These are phyloP conservation scores for Euwallacea fornicatus DNA, from an alignment of 1,140 invertebrate species.

Conservation along the genomic window DNA sequence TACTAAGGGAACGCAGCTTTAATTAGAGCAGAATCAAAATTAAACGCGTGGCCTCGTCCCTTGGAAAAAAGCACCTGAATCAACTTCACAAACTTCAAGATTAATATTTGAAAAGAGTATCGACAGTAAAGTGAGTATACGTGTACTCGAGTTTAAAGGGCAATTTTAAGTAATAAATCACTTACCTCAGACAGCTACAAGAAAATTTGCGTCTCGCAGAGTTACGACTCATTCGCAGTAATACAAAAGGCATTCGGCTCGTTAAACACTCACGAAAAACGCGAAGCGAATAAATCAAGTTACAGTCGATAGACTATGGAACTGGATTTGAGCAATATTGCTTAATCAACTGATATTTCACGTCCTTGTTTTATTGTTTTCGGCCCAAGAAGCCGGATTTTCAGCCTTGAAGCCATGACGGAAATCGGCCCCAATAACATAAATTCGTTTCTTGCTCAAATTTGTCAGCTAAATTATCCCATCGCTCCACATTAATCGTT, in stretches of 20 bases:
- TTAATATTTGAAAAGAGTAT: background rate
- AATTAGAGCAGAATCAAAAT: too few relatives aligned
- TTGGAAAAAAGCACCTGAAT: too few relatives aligned
- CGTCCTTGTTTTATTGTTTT: background rate
- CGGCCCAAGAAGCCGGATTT: background rate
- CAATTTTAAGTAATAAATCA: constrained; percentile 10
- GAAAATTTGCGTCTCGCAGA: constrained; percentile 12
- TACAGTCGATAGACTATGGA: constrained; percentile 2
- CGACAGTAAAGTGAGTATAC: background rate
- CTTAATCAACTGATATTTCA: background rate
- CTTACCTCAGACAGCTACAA: constrained; percentile 1
- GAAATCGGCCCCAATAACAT: background rate
- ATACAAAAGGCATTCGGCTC: constrained; percentile 7
- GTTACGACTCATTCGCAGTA: constrained; percentile 13
- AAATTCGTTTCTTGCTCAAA: constrained; percentile 20
- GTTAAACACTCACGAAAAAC: constrained; percentile 3
- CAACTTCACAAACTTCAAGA: background rate
- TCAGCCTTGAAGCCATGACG: background rate
- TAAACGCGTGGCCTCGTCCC: too few relatives aligned
- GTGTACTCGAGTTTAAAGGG: constrained; percentile 1
- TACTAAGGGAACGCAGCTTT: too few relatives aligned
- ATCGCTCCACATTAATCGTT: constrained; percentile 23
- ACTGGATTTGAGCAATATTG: background rate
- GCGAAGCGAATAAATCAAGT: constrained; percentile 7
- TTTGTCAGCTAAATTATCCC: constrained; percentile 26